Evolutionary conservation across 2,113 vertebrate species (phyloP), one percentile per base, ranked within the genome.

Genomic region (Phocoena sinus): DNA sequence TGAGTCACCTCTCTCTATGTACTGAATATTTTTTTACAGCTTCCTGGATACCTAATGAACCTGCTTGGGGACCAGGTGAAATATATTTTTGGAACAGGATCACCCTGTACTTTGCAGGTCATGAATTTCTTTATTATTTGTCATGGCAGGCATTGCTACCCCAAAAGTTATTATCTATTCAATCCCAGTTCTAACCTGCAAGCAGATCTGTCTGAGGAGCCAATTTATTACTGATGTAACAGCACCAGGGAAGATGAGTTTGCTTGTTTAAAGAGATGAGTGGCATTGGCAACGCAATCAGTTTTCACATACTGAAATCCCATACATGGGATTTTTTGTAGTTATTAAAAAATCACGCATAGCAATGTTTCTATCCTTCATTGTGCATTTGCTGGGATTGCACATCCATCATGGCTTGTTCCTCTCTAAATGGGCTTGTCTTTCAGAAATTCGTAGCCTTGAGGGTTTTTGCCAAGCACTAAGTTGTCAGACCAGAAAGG

Each of bases 251-350:
- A 97, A 97, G 95, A 96, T 96, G 96, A 95, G 94, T 96, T 97
- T 97, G 92, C 76, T 96, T 96, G 93, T 95, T 97, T 91, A 97
- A 96, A 95, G 91, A 96, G 71, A 95, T 96, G 96, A 97, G 56
- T 2, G 1, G 58, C 94, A 86, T 85, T 14, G 44, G 62, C 58
- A 71, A 80, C 0, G 1, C 85, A 60, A 95, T 97, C 84, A 96
- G 79, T 97, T 98, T 96, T 94, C 95, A 96, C 89, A 94, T 74
- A 36, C 95, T 95, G 95, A 96, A 97, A 95, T 87, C 58, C 91
- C 56, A 6, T 71, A 67, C 85, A 44, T 80, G 68, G 18, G 81
- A 60, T 65, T 96, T 95, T 97, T 76, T 60, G 81, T 91, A 89
- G 81, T 95, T 97, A 91, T 93, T 97, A 89, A 94, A 98, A 97